Base-by-base conservation (phyloP, 2,888 invertebrate species). In the Lycophotia porphyrea region DNA sequence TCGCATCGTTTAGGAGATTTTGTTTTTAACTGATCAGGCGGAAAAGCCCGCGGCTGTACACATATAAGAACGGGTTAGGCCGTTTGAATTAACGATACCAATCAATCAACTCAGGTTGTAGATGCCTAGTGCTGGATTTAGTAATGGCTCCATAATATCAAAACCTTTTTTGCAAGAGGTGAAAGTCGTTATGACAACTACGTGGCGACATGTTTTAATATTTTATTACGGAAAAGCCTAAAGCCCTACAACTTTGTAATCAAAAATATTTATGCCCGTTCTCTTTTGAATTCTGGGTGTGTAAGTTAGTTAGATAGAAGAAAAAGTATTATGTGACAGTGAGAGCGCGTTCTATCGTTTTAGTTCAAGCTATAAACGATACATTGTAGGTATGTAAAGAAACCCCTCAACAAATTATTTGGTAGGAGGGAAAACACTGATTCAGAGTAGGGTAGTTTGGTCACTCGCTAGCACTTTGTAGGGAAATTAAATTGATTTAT, bases 401-500 rank as follows among this genome's bases (percentile, higher is more conserved):
- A 69, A 79, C 58, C 49, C 44, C n/a, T 42, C 47, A 63, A 52
- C 42, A 24, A 65, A 72, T 24, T 34, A 39, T 67, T 21, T 75
- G 34, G 44, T 52, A 52, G 52, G 61, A 69, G 66, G 60, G 47
- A 61, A 63, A 64, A 68, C 42, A 44, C 4, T 55, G 52, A 18
- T 27, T 44, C 65, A 49, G 18, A 64, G 7, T 42, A 39, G 21
- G n/a, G n/a, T 44, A 58, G 31, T 68, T 81, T 74, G 34, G 42
- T 49, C 55, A 74, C 34, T 47, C 47, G 55, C 44, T 42, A 31
- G 47, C n/a, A 39, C 34, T 36, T 80, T 73, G 63, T 49, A 58
- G 36, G 58, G 11, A 63, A 79, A 65, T 58, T 64, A 52, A 42
- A 81, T 75, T 79, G 55, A 81, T 79, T 81, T 75, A 81, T 64